Evolutionary conservation across 2,797 vertebrate genomes (phyloP), one percentile per base, ranked within the genome.

Genomic region (Myotis findleyi): DNA sequence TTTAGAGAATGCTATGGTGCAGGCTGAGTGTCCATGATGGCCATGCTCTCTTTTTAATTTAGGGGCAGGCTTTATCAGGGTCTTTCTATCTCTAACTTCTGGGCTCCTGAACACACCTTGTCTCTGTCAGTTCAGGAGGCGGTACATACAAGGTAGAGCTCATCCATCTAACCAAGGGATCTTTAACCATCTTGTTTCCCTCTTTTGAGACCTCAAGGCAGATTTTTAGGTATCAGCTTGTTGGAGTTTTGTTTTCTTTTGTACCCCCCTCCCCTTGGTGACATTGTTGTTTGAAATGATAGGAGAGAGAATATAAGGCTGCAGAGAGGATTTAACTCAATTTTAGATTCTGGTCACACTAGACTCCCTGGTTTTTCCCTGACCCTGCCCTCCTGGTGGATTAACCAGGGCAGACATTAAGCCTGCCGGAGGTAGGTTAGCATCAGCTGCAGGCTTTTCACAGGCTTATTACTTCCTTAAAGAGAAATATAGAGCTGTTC

Each of bases 401-500:
- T 59, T 9, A 38, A 23, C 18, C n/a, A 14, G 41, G 69, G 55
- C 16, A 36, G 33, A n/a, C 59, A 38, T 38, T 53, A 14, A 71
- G 23, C 23, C 3, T 38, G 66, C 30, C 83, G 10, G 0, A 17
- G 13, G 30, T 64, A 82, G 23, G 81, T 85, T 44, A 95, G 36
- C 51, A 9, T 87, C 14, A 76, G 80, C 76, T 91, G 79, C 75
- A 53, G 16, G 84, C 89, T 95, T 91, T 94, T 92, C 64, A 59
- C 9, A 3, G 87, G 33, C 33, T 96, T 87, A 94, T 93, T 92
- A 92, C 87, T 82, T 96, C 92, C 95, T 97, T 93, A 88, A 87
- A 96, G 90, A 95, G 92, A 85, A 90, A 97, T 72, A 73, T n/a
- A 93, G 80, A 94, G 55, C 92, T 41, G 25, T 79, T 94, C 33